Conservation (phyloP, 2,797 vertebrate genomes). For the Pipistrellus nathusii region DNA sequence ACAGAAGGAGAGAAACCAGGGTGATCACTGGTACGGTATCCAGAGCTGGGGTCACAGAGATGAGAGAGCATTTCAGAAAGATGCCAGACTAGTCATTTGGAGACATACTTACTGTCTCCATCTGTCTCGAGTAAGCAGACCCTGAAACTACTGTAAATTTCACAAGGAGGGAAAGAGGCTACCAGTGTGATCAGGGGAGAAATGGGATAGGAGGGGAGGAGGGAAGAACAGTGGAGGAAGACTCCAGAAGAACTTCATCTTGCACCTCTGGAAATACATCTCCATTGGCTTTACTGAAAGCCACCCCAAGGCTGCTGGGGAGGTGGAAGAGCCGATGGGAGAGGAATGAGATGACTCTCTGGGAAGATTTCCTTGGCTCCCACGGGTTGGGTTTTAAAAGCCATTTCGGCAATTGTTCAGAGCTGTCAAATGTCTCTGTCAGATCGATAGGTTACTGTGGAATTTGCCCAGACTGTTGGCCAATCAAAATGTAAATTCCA, state of each 20-base stretch:
- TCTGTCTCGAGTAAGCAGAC: slow-evolving; percentile 1
- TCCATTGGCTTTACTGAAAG: slow-evolving; percentile 84
- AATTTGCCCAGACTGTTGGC: slow-evolving; percentile 84
- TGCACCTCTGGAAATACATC: slow-evolving; percentile 81
- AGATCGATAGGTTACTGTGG: slow-evolving; percentile 85
- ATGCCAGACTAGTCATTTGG: background rate
- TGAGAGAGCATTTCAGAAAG: background rate
- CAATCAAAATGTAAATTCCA: slow-evolving; percentile 89
- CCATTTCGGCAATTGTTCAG: slow-evolving; percentile 85
- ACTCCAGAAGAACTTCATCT: slow-evolving; percentile 65
- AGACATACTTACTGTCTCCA: slow-evolving; percentile 6
- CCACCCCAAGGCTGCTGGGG: slow-evolving; percentile 76
- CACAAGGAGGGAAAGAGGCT: slow-evolving; percentile 35
- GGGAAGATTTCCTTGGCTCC: slow-evolving; percentile 78
- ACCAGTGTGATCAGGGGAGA: background rate
- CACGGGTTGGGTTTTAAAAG: slow-evolving; percentile 84
- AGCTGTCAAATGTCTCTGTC: slow-evolving; percentile 87
- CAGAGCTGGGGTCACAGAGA: background rate
- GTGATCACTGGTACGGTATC: slow-evolving; percentile 9
- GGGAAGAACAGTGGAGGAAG: background rate
- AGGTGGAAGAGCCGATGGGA: slow-evolving; percentile 76
- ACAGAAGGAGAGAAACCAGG: background rate
- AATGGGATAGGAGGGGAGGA: background rate
- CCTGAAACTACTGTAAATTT: background rate
- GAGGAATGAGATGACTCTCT: slow-evolving; percentile 85